These are phyloP conservation scores for Patella caerulea DNA, from an alignment of 2,888 invertebrate species.

Conservation along the genomic window DNA sequence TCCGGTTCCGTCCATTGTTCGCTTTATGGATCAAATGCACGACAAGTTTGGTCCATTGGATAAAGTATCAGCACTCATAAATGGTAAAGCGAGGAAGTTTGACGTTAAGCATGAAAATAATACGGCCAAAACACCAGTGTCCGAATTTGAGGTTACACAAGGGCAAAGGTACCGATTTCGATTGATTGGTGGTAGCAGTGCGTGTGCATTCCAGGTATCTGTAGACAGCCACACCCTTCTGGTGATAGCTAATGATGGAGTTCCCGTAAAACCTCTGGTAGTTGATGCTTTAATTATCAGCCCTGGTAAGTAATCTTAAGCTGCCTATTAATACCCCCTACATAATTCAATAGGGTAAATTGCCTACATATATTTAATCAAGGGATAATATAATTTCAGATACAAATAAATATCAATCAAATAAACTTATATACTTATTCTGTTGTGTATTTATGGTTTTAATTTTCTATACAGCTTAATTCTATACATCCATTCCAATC, in stretches of 20 bases:
- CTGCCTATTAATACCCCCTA: no score
- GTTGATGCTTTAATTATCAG: constrained; percentile 43
- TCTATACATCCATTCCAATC: no score
- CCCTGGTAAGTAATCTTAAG: constrained; percentile 29
- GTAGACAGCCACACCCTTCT: constrained; percentile 46
- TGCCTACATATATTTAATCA: no score
- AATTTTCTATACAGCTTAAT: no score
- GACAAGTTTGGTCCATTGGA: constrained; percentile 18
- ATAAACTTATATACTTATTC: no score
- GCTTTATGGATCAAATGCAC: constrained; percentile 41
- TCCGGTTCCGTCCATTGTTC: constrained; percentile 86
- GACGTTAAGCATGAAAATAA: constrained; percentile 32
- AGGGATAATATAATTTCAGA: no score
- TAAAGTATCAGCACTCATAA: constrained; percentile 33
- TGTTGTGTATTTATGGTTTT: no score
- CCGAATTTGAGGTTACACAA: constrained; percentile 42
- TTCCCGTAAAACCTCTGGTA: constrained; percentile 36
- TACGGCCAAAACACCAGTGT: constrained; percentile 43
- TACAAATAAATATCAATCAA: no score
- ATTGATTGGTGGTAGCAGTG: constrained; percentile 44
- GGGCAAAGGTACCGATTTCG: constrained; percentile 50
- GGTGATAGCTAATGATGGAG: constrained; percentile 50
- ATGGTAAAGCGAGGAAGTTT: constrained; percentile 39
- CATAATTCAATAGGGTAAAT: no score
- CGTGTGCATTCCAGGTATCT: constrained; percentile 45